Evolutionary conservation across 2,797 vertebrate species (phyloP).

Genomic region (Sebastes itinus): DNA sequence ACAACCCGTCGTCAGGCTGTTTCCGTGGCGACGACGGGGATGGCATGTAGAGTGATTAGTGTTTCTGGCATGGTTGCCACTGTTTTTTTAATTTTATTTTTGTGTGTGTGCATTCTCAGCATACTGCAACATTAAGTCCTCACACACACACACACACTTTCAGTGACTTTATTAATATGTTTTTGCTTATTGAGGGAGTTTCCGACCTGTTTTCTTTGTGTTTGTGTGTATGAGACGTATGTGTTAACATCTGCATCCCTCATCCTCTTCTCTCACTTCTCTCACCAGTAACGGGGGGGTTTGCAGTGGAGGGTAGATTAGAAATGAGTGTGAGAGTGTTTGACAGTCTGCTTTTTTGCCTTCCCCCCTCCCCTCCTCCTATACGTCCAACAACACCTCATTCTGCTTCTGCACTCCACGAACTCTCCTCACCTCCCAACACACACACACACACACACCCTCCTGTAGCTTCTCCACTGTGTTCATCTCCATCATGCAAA

Average conservation of each 20-base stretch:
- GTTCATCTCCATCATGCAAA: conserved; percentile 57
- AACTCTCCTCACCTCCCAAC: conserved; percentile 16
- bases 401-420: conserved; percentile 46
- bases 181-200: neutral
- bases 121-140: neutral
- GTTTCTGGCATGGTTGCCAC: conserved; percentile 33
- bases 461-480: conserved; percentile 37
- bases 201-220: conserved; percentile 1
- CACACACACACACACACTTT: conserved; percentile 1
- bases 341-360: conserved; percentile 49
- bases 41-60: conserved; percentile 43
- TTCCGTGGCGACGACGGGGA: conserved; percentile 46
- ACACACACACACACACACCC: neutral
- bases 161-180: neutral
- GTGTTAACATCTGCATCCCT: conserved; percentile 47
- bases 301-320: conserved; percentile 53
- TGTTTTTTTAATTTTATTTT: conserved; percentile 1
- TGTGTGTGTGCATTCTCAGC: conserved; percentile 33
- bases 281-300: conserved; percentile 28
- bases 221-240: conserved; percentile 2
- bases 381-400: conserved; percentile 15
- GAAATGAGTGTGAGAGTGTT: conserved; percentile 53
- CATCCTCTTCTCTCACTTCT: conserved; percentile 46
- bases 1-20: conserved; percentile 62
- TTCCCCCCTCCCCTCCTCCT: neutral